Evolutionary conservation across 2,797 vertebrate species (phyloP).

Genomic region (Trematomus bernacchii): DNA sequence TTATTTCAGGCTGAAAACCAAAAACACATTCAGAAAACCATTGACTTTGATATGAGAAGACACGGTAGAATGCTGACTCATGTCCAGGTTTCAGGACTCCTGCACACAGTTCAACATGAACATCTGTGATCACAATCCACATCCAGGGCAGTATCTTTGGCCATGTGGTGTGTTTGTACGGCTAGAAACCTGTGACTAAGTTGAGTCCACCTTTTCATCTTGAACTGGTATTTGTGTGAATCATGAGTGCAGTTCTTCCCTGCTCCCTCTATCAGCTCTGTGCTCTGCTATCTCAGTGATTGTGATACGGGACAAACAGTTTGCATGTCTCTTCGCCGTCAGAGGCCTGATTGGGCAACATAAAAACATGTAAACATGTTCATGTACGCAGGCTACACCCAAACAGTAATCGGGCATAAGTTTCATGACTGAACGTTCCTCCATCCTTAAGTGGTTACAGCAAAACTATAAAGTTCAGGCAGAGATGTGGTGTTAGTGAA

Average conservation of each 20-base stretch:
- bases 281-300: conserved; percentile 44
- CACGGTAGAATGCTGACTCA: too few relatives aligned
- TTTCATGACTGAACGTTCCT: not conserved
- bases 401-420: not conserved
- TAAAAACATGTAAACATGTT: conserved; percentile 29
- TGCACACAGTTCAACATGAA: not conserved
- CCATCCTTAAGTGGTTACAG: not conserved
- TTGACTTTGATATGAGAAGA: too few relatives aligned
- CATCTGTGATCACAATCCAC: not conserved
- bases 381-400: not conserved
- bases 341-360: conserved; percentile 43
- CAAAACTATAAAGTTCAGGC: not conserved
- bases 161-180: not conserved
- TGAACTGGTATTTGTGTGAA: not conserved
- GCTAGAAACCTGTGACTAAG: not conserved
- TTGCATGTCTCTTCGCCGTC: conserved; percentile 41
- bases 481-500: not conserved
- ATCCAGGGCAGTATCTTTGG: not conserved
- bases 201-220: too few relatives aligned
- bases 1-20: too few relatives aligned
- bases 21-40: too few relatives aligned
- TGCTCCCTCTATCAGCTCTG: conserved; percentile 39
- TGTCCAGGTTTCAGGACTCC: too few relatives aligned
- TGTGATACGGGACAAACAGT: conserved; percentile 64
- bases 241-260: not conserved